Conservation (phyloP, 2,113 vertebrate genomes). For the Struthio camelus region DNA sequence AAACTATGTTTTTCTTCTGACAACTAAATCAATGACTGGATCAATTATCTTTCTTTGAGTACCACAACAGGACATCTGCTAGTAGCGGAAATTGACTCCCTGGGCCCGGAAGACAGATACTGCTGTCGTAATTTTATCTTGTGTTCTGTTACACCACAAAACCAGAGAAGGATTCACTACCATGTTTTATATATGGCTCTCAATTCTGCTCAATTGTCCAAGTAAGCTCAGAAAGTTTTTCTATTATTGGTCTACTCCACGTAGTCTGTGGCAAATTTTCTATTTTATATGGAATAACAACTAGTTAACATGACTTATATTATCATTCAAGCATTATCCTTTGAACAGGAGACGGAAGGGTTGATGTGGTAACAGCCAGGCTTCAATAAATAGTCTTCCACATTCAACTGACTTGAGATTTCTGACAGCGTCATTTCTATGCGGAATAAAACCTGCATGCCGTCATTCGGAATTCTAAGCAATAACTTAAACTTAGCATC, state of each 20-base stretch:
- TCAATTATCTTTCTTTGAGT: too few relatives aligned
- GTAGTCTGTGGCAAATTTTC: neutral
- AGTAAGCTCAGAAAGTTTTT: too few relatives aligned
- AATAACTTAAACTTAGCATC: too few relatives aligned
- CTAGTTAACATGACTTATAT: neutral
- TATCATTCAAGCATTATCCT: neutral
- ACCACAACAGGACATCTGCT: neutral
- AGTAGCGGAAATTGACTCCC: neutral
- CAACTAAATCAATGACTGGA: neutral
- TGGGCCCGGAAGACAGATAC: neutral
- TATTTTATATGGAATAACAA: neutral
- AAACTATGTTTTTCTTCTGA: neutral
- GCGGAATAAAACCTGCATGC: too few relatives aligned
- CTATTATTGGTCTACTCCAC: too few relatives aligned
- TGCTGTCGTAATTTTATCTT: neutral
- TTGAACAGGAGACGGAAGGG: neutral
- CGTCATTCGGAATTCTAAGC: too few relatives aligned
- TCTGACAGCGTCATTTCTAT: too few relatives aligned
- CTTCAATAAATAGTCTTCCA: neutral
- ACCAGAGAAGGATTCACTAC: neutral
- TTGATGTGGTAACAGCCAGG: neutral
- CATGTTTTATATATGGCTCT: neutral
- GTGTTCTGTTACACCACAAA: neutral
- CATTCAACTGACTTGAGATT: too few relatives aligned
- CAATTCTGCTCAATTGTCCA: neutral